A percentile compares a stretch with the other conserved stretches of the same genome.
Evolutionary conservation across 2,888 invertebrate species (phyloP).

Genomic region (Arge pagana): DNA sequence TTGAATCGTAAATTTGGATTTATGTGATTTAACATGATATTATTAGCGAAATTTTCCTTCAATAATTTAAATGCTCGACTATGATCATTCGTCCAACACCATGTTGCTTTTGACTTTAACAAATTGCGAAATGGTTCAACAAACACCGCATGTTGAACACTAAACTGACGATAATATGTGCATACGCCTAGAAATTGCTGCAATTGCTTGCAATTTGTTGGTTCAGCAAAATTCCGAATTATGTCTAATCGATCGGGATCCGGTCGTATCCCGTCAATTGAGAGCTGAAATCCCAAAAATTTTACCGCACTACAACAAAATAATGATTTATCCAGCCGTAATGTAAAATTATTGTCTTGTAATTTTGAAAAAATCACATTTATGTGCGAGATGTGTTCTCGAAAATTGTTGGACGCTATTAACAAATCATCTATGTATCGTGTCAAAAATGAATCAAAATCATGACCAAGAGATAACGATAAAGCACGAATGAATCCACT

Average conservation of each 20-base stretch:
- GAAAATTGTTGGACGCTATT: slow-evolving; percentile 32
- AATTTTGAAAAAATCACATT: slow-evolving; percentile 29
- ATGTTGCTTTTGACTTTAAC: slow-evolving; percentile 16
- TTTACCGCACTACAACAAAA: slow-evolving; percentile 23
- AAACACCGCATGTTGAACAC: slow-evolving; percentile 12
- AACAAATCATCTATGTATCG: slow-evolving; percentile 41
- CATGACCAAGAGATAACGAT: slow-evolving; percentile 33
- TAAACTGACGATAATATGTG: slow-evolving; percentile 28
- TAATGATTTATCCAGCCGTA: slow-evolving; percentile 32
- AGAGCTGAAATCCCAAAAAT: slow-evolving; percentile 3
- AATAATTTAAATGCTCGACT: slow-evolving; percentile 24
- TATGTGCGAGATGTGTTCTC: slow-evolving; percentile 34
- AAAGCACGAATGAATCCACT: slow-evolving; percentile 26
- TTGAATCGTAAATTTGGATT: slow-evolving; percentile 19
- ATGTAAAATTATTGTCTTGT: slow-evolving; percentile 30
- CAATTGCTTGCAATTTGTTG: slow-evolving; percentile 35
- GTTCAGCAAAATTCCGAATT: slow-evolving; percentile 34
- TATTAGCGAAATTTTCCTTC: slow-evolving; percentile 29
- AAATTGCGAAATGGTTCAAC: slow-evolving; percentile 26
- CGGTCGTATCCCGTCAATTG: slow-evolving; percentile 13
- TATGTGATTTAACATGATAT: slow-evolving; percentile 26
- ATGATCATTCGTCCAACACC: slow-evolving; percentile 29
- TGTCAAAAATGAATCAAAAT: slow-evolving; percentile 32
- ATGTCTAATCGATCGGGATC: slow-evolving; percentile 27
- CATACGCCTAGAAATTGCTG: slow-evolving; percentile 30